A percentile compares a stretch with the other conserved stretches of the same genome.
phyloP scores from a whole-genome alignment of 2,888 invertebrate species.

The Sicus ferrugineus region DNA sequence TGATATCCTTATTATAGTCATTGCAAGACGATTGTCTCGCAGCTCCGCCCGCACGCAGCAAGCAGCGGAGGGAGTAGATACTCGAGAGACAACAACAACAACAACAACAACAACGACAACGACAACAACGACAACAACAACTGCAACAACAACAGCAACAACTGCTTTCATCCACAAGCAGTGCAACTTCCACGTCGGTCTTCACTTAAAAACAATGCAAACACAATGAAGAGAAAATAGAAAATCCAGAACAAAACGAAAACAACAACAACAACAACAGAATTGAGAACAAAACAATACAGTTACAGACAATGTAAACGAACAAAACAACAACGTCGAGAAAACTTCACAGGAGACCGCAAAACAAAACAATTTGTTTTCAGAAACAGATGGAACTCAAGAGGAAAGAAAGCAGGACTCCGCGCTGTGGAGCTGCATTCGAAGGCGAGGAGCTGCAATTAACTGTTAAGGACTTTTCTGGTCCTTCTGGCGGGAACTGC shows the following conservation, averaged over 20 bases:
- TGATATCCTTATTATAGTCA: background rate
- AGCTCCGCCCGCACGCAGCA: background rate
- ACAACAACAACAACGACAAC: background rate
- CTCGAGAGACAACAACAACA: background rate
- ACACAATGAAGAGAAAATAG: background rate
- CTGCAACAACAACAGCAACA: too few species aligned
- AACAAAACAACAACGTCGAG: background rate
- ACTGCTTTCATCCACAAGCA: background rate
- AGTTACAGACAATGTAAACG: background rate
- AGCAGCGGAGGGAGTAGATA: too few species aligned
- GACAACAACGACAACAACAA: background rate
- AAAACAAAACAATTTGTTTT: background rate
- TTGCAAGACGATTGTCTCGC: slow-evolving; percentile 1
- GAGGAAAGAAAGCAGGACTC: background rate
- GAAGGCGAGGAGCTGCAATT: background rate
- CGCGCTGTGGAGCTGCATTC: too few species aligned
- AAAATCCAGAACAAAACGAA: background rate
- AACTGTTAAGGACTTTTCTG: background rate
- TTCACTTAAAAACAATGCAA: background rate
- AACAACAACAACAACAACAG: background rate
- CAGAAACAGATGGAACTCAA: background rate
- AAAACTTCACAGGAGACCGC: background rate
- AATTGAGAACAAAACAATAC: background rate
- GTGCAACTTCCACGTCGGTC: background rate
- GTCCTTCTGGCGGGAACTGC: too few species aligned